Evolutionary conservation across 2,888 invertebrate species (phyloP).

Genomic region (Bunonema sp.): DNA sequence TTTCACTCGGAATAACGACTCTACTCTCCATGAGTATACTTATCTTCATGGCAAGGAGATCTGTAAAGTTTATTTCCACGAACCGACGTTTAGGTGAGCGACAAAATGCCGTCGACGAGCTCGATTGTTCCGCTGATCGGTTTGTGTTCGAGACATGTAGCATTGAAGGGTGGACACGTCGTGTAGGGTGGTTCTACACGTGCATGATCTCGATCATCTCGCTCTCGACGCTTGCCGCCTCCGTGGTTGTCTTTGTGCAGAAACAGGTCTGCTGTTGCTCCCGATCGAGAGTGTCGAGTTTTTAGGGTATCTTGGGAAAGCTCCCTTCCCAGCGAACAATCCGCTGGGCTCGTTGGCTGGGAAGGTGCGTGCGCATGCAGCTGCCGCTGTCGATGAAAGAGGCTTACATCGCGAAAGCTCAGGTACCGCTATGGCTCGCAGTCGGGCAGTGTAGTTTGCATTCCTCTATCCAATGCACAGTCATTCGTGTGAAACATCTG

Average conservation of each 20-base stretch:
- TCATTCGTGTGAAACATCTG: too few relatives aligned
- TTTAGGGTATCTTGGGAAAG: constrained; percentile 25
- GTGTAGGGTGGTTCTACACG: constrained; percentile 47
- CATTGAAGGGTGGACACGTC: neutral
- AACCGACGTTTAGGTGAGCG: too few relatives aligned
- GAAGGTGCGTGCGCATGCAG: constrained; percentile 26
- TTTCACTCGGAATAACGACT: constrained; percentile 35
- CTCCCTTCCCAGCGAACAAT: constrained; percentile 26
- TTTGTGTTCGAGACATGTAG: constrained; percentile 12
- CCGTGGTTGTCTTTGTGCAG: constrained; percentile 48
- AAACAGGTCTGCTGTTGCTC: constrained; percentile 21
- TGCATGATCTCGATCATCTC: constrained; percentile 48
- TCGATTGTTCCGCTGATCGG: constrained; percentile 48
- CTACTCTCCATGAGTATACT: constrained; percentile 46
- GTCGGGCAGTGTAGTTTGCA: too few relatives aligned
- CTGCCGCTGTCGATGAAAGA: constrained; percentile 38
- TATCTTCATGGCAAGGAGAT: constrained; percentile 44
- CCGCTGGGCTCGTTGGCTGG: constrained; percentile 24
- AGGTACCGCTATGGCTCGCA: too few relatives aligned
- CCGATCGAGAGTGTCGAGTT: neutral
- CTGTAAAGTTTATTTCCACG: neutral
- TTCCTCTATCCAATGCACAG: too few relatives aligned
- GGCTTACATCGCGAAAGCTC: constrained; percentile 33
- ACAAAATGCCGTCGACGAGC: constrained; percentile 48
- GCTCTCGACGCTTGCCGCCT: constrained; percentile 47